Evolutionary conservation across 1,140 invertebrate genomes (phyloP), one percentile per base, ranked within the genome.

Genomic region (Scaptomyza pallida): DNA sequence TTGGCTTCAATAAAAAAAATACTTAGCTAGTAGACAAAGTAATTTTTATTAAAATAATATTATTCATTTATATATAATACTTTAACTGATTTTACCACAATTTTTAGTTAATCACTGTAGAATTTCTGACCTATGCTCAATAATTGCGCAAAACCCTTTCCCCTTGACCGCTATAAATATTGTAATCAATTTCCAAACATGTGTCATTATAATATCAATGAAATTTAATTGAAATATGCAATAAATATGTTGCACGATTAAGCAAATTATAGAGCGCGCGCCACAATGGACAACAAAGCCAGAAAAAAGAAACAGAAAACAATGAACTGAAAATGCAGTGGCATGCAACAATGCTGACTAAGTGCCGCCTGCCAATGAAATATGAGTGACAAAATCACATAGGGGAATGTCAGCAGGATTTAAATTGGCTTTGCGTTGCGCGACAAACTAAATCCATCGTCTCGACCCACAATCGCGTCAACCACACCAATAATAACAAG

Each of bases 341-440:
- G 26, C 26, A 30, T 15, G 19, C 23, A 44, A 65, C 59, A 51
- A 30, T 30, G 48, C 51, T 40, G 51, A 71, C 62, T 70, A 51
- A 44, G 44, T 70, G 26, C 35, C 56, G 4, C 35, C 56, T 67
- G 51, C 51, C 48, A 69, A 64, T 76, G 54, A 76, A 81, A 81
- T 82, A 78, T 78, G 70, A 56, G 60, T 63, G 40, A 63, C 59
- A 65, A 65, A 63, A 78, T 70, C 56, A 51, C 55, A 57, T 16
- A 63, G 59, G 35, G 37, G 1, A 55, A 59, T 74, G 51, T 57
- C 59, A 63, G 37, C 44, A 16, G 33, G n/a, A 33, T 19, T 65
- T 57, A 65, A 13, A 47, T 21, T 15, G 23, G 13, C 21, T 12
- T 48, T 40, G 26, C 26, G 26, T 30, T 9, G 9, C 33, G 10